phyloP scores from a whole-genome alignment of 1,140 invertebrate genomes.

The Heliconius himera region DNA sequence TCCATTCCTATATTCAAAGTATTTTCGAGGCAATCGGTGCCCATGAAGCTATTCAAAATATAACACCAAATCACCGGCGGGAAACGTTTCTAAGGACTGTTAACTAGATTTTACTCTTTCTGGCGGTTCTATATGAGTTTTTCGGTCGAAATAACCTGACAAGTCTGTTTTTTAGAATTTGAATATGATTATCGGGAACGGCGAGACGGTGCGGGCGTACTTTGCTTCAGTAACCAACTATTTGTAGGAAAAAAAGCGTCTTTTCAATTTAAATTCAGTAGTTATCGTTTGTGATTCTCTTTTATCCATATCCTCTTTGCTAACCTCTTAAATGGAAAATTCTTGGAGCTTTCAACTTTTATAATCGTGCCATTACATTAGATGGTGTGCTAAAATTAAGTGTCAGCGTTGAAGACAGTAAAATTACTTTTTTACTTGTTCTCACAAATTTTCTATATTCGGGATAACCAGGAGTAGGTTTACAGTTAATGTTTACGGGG shows the following conservation, averaged over 20 bases:
- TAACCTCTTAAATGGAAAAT: background rate
- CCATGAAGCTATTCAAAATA: constrained; percentile 1
- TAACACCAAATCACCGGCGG: constrained; percentile 8
- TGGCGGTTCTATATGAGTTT: background rate
- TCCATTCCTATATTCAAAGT: constrained; percentile 3
- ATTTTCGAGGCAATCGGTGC: background rate
- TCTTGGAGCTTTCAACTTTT: background rate
- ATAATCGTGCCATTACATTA: background rate
- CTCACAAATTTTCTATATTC: too few relatives aligned
- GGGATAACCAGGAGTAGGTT: too few relatives aligned
- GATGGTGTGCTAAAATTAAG: background rate
- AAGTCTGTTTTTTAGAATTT: constrained; percentile 1
- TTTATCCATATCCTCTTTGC: background rate
- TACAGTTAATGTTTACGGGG: too few relatives aligned
- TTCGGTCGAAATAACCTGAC: constrained; percentile 8
- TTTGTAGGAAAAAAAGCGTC: background rate
- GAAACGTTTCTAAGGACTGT: background rate
- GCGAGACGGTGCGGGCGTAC: background rate
- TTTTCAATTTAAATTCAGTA: constrained; percentile 8
- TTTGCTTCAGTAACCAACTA: background rate
- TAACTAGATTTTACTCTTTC: constrained; percentile 14
- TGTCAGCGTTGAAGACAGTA: background rate
- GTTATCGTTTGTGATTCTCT: background rate
- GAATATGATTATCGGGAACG: background rate
- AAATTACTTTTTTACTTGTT: background rate